Evolutionary conservation across 1,140 invertebrate genomes (phyloP).

Genomic region (Dinoponera quadriceps): DNA sequence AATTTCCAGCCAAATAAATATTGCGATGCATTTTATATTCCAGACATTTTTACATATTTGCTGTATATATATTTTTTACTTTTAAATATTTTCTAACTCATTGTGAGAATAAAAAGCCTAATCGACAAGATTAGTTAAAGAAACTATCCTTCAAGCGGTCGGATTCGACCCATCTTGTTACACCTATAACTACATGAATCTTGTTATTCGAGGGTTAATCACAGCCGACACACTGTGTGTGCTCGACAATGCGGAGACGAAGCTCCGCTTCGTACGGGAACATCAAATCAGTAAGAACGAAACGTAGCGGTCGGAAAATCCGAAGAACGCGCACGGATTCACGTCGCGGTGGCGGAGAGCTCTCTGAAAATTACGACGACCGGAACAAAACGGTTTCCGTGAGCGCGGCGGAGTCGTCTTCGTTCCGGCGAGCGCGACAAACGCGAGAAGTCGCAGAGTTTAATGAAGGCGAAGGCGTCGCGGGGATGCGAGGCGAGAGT

Average conservation of each 20-base stretch:
- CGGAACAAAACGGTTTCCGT: constrained; percentile 35
- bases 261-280: background rate
- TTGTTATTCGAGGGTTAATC: too few species aligned
- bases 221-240: background rate
- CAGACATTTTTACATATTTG: too few species aligned
- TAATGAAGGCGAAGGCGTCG: background rate
- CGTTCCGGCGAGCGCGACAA: background rate
- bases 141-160: too few species aligned
- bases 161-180: too few species aligned
- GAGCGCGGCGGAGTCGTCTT: background rate
- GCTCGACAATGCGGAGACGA: background rate
- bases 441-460: constrained; percentile 8
- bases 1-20: too few species aligned
- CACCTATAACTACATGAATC: too few species aligned
- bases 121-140: too few species aligned
- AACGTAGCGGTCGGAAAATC: background rate
- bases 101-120: too few species aligned
- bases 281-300: constrained; percentile 8
- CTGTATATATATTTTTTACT: too few species aligned
- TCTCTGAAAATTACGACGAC: background rate
- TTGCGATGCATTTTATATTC: too few species aligned
- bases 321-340: background rate
- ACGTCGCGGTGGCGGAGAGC: constrained; percentile 16
- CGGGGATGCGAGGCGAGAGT: background rate
- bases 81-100: too few species aligned